Percentiles rank a stretch among this genome's conserved stretches.
Conservation (phyloP, 2,888 invertebrate genomes). For the Gymnosoma rotundatum region DNA sequence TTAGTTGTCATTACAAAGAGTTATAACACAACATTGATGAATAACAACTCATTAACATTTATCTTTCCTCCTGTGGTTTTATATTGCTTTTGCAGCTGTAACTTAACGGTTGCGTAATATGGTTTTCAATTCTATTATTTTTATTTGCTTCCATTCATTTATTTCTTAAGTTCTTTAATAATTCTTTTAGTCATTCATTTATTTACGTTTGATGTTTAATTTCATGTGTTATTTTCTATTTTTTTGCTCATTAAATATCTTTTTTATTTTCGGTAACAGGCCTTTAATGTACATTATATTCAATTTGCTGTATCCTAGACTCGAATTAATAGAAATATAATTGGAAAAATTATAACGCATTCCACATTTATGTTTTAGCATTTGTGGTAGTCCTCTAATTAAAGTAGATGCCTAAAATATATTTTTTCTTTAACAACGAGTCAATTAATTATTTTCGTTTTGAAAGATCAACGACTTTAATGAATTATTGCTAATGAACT, state of each 20-base stretch:
- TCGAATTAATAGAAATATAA: neutral
- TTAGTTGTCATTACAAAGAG: constrained; percentile 66
- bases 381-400: no score
- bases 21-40: constrained; percentile 57
- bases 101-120: constrained; percentile 44
- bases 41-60: constrained; percentile 62
- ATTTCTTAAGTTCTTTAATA: constrained; percentile 25
- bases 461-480: no score
- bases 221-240: neutral
- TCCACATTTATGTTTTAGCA: no score
- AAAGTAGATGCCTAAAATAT: no score
- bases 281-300: constrained; percentile 42
- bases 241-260: constrained; percentile 20
- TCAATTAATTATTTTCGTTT: no score
- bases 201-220: no score
- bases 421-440: no score
- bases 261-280: constrained; percentile 36
- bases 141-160: constrained; percentile 2
- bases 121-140: constrained; percentile 46
- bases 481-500: no score
- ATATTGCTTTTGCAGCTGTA: constrained; percentile 36
- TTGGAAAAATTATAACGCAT: no score
- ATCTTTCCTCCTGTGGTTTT: neutral
- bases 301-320: constrained; percentile 13
- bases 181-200: no score